These are phyloP conservation scores for Phthorimaea operculella DNA, from an alignment of 1,140 invertebrate genomes.

Conservation along the genomic window DNA sequence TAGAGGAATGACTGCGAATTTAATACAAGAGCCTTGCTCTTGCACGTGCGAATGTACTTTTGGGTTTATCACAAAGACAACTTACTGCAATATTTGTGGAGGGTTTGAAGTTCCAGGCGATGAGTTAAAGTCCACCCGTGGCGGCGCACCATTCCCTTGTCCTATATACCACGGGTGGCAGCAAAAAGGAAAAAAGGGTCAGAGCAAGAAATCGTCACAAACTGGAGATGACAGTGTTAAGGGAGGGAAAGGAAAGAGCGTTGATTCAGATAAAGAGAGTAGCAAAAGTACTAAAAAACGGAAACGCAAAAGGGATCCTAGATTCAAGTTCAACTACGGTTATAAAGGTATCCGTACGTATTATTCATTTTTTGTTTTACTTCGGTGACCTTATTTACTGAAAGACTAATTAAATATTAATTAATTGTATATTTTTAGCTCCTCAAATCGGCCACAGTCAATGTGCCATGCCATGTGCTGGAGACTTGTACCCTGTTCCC, in stretches of 20 bases:
- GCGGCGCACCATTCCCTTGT: conserved; percentile 39
- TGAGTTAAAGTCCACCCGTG: conserved; percentile 23
- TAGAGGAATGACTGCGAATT: conserved; percentile 34
- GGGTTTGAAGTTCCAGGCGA: conserved; percentile 49
- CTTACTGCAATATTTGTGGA: conserved; percentile 50
- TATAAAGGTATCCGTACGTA: conserved; percentile 63
- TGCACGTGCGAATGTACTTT: conserved; percentile 57
- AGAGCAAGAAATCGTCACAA: neutral
- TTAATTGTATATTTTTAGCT: conserved; percentile 26
- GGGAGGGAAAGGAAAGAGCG: neutral
- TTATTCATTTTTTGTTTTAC: conserved; percentile 12
- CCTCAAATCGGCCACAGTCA: conserved; percentile 53
- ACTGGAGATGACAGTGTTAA: no score
- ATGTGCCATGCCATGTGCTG: conserved; percentile 48
- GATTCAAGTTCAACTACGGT: conserved; percentile 57
- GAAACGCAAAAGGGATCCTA: conserved; percentile 42
- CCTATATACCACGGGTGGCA: conserved; percentile 50
- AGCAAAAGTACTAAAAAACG: neutral
- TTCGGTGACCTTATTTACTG: neutral
- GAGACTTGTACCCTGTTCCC: conserved; percentile 41
- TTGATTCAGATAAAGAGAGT: neutral
- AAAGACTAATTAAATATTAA: neutral
- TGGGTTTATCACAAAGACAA: conserved; percentile 51
- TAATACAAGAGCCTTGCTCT: conserved; percentile 46
- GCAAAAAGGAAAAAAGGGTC: conserved; percentile 40